These are phyloP conservation scores for Shinisaurus crocodilurus DNA, from an alignment of 2,113 vertebrate species.

Conservation along the genomic window DNA sequence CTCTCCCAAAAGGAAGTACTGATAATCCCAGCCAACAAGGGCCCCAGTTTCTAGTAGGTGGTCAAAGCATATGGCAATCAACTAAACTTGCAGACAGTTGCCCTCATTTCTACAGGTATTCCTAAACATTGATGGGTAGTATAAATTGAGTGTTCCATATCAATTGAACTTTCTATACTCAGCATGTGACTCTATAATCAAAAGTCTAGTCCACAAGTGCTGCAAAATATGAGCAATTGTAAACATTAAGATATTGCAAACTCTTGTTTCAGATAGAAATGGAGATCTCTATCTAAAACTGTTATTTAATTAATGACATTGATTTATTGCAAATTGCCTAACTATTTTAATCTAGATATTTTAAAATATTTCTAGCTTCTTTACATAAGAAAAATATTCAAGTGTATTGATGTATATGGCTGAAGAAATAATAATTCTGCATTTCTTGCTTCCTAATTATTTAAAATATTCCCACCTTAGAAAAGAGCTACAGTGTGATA, in stretches of 20 bases:
- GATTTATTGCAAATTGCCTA: not conserved
- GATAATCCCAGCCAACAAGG: not conserved
- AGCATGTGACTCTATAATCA: not conserved
- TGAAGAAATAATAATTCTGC: not conserved
- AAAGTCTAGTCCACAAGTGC: not conserved
- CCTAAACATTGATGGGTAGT: not conserved
- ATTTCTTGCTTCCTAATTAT: conserved; percentile 35
- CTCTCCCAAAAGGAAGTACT: not conserved
- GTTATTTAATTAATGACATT: not conserved
- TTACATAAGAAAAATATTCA: not conserved
- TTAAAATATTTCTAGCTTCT: not conserved
- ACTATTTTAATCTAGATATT: not conserved
- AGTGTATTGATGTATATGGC: not conserved
- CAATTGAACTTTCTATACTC: not conserved
- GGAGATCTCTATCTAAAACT: not conserved
- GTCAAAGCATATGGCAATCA: not conserved
- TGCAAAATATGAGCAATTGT: not conserved
- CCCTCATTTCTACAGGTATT: not conserved
- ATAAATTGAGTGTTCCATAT: not conserved
- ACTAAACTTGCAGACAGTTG: not conserved
- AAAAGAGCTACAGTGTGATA: not conserved
- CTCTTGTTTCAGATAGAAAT: not conserved
- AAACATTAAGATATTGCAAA: too few relatives aligned
- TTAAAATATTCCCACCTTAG: conserved; percentile 35
- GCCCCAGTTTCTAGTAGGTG: not conserved